Base-by-base conservation (phyloP, 2,888 invertebrate species). In the Epirrhoe tristata region DNA sequence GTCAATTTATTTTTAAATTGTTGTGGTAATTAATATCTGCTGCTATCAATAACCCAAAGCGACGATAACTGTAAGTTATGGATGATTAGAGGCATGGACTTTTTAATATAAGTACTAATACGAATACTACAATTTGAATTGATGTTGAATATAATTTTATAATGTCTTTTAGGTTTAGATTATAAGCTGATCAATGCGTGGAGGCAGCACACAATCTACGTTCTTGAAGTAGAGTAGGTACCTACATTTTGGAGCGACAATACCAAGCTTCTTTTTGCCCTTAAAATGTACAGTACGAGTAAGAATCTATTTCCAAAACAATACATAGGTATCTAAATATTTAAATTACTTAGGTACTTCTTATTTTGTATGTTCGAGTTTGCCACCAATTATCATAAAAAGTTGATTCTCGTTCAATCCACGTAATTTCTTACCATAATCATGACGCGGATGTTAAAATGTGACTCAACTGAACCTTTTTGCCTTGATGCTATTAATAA, bases 401-500 rank as follows among this genome's bases (percentile, higher is more conserved):
- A 52, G 6, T 24, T 36, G 36, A 24, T 70, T 66, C 1, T 55
- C 12, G 61, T 24, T 31, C 71, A 32, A 62, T 52, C 24, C 71
- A 71, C 62, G 70, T 8, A 57, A 53, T 52, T 51, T 34, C 24
- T 50, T 43, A 43, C 43, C 39, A 62, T 52, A 65, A 58, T 65
- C 17, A 48, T 43, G 43, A 64, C n/a, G 51, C 65, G 68, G 70
- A 70, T 66, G 60, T 55, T 55, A 10, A 55, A 12, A 31, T 34
- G 24, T 67, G 48, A 60, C 36, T 62, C 58, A 52, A 32, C 53
- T 16, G 57, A 52, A 73, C 76, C 77, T 80, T 80, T 73, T 71
- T 69, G 73, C 73, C 58, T 79, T 72, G 72, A 71, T 24, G 56
- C 68, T 72, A 76, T 56, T 76, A 76, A 72, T 75, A 68, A 66